phyloP scores from a whole-genome alignment of 2,888 invertebrate genomes.

The Ischnus inquisitorius region DNA sequence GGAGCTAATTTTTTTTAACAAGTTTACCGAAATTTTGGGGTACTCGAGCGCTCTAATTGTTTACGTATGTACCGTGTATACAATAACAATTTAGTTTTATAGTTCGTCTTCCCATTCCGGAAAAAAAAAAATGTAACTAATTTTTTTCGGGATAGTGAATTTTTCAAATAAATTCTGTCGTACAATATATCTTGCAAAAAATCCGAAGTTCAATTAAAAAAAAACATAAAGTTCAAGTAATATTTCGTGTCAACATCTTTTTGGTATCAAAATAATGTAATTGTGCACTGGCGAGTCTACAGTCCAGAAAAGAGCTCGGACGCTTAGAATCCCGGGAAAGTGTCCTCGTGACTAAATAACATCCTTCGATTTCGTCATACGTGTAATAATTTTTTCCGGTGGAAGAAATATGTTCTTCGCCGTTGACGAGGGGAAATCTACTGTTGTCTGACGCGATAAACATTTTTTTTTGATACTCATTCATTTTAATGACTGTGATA shows the following conservation, averaged over 20 bases:
- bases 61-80: too few species aligned
- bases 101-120: too few species aligned
- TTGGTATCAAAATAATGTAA: neutral
- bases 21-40: neutral
- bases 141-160: too few species aligned
- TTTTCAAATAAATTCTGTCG: too few species aligned
- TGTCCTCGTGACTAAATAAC: neutral
- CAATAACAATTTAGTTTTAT: too few species aligned
- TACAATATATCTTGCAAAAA: too few species aligned
- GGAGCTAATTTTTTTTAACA: neutral
- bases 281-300: neutral
- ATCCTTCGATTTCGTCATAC: constrained; percentile 1
- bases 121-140: too few species aligned
- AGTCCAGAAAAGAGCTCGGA: neutral
- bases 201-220: too few species aligned
- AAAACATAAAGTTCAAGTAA: too few species aligned
- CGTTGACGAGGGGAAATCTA: neutral
- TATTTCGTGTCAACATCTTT: neutral
- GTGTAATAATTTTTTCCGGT: neutral
- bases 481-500: neutral
- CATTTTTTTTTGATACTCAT: neutral
- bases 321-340: neutral
- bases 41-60: too few species aligned
- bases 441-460: neutral
- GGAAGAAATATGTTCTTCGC: neutral